Evolutionary conservation across 2,888 invertebrate genomes (phyloP).

Genomic region (Tubiluchus corallicola): DNA sequence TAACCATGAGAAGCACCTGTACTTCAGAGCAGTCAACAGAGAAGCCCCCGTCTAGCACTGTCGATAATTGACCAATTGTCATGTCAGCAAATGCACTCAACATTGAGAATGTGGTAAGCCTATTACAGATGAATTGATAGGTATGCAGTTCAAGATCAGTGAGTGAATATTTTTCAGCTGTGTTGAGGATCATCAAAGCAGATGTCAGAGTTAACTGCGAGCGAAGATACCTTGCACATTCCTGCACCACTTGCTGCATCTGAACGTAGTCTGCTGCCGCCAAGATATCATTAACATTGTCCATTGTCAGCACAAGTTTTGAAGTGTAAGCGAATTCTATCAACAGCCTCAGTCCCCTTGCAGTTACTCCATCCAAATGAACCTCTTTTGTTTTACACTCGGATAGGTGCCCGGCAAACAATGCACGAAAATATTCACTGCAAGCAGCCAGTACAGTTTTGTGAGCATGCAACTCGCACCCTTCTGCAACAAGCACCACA

Average conservation of each 20-base stretch:
- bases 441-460: conserved; percentile 48
- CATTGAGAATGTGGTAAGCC: conserved; percentile 40
- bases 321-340: conserved; percentile 51
- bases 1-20: conserved; percentile 38
- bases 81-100: conserved; percentile 41
- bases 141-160: conserved; percentile 38
- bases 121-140: conserved; percentile 44
- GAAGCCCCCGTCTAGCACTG: conserved; percentile 42
- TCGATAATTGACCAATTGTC: conserved; percentile 40
- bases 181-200: conserved; percentile 27
- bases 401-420: conserved; percentile 50
- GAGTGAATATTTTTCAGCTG: conserved; percentile 48
- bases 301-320: conserved; percentile 39
- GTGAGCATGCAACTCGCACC: conserved; percentile 44
- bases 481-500: conserved; percentile 45
- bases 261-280: conserved; percentile 49
- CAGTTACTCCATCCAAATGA: conserved; percentile 43
- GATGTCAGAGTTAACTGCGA: conserved; percentile 12
- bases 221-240: conserved; percentile 44
- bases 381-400: conserved; percentile 46
- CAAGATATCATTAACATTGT: conserved; percentile 46
- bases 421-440: conserved; percentile 52
- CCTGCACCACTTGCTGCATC: conserved; percentile 43
- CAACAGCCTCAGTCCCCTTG: conserved; percentile 42
- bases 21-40: conserved; percentile 47